phyloP scores from a whole-genome alignment of 2,888 invertebrate genomes.

The Cosmia pyralina region DNA sequence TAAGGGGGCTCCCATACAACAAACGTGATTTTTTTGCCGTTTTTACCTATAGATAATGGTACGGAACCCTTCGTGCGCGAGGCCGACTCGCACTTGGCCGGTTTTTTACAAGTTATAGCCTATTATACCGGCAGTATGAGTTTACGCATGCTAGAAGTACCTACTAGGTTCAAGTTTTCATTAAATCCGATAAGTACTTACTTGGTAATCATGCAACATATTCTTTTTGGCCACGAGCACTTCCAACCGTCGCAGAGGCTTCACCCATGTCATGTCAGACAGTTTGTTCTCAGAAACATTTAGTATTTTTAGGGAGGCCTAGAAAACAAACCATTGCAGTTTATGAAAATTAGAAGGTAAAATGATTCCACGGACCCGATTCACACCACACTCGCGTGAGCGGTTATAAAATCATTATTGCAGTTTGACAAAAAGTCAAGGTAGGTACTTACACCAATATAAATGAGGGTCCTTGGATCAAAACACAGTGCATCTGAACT shows the following conservation, averaged over 20 bases:
- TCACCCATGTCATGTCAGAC: constrained; percentile 87
- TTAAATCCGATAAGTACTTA: constrained; percentile 53
- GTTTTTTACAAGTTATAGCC: too few relatives aligned
- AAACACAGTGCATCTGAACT: constrained; percentile 91
- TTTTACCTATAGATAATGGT: too few relatives aligned
- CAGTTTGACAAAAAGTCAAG: neutral
- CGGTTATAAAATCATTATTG: neutral
- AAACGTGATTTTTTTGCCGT: too few relatives aligned
- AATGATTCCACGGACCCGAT: too few relatives aligned
- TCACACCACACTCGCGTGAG: too few relatives aligned
- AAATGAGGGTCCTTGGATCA: constrained; percentile 91
- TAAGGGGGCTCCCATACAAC: too few relatives aligned
- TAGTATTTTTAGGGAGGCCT: constrained; percentile 90
- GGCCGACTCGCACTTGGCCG: too few relatives aligned
- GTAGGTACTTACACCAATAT: constrained; percentile 88
- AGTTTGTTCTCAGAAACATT: constrained; percentile 92
- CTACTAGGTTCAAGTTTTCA: neutral
- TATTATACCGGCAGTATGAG: neutral
- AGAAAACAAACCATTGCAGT: constrained; percentile 64
- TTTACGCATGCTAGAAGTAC: neutral
- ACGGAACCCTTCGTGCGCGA: too few relatives aligned
- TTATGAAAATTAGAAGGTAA: neutral
- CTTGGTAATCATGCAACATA: constrained; percentile 88
- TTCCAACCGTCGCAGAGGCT: constrained; percentile 87
- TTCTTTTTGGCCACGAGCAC: constrained; percentile 91